phyloP scores from a whole-genome alignment of 2,888 invertebrate genomes.

The Teleogryllus oceanicus region DNA sequence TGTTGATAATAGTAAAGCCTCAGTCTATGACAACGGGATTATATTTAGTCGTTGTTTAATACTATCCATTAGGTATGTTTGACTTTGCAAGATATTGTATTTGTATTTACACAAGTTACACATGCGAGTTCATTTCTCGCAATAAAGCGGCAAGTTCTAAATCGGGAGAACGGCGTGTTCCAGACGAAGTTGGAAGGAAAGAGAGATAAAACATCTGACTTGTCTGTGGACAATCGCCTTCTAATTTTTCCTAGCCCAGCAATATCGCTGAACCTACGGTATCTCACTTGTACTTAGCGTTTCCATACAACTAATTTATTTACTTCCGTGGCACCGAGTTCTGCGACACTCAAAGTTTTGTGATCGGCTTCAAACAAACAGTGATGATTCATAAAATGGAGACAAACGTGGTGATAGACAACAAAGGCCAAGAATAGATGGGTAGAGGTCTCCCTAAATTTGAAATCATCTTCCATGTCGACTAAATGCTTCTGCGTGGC shows the following conservation, averaged over 20 bases:
- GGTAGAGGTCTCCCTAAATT: too few species aligned
- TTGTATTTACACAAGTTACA: not conserved
- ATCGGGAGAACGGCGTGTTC: not conserved
- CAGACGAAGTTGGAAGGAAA: not conserved
- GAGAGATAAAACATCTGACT: not conserved
- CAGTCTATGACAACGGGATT: not conserved
- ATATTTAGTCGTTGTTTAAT: constrained; percentile 2
- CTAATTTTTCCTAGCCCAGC: not conserved
- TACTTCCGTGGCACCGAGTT: not conserved
- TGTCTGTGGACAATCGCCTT: not conserved
- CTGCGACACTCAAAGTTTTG: not conserved
- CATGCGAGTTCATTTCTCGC: not conserved
- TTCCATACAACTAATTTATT: not conserved
- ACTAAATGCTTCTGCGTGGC: too few species aligned
- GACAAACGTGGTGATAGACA: too few species aligned
- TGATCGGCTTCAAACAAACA: not conserved
- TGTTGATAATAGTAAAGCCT: not conserved
- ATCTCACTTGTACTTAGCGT: not conserved
- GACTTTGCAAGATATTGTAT: not conserved
- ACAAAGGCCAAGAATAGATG: too few species aligned
- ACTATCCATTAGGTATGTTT: constrained; percentile 18
- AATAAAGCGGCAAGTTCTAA: not conserved
- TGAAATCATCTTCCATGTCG: too few species aligned
- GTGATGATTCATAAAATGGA: too few species aligned
- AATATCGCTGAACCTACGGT: not conserved